Evolutionary conservation across 1,140 invertebrate genomes (phyloP).

Genomic region (Phthorimaea operculella): DNA sequence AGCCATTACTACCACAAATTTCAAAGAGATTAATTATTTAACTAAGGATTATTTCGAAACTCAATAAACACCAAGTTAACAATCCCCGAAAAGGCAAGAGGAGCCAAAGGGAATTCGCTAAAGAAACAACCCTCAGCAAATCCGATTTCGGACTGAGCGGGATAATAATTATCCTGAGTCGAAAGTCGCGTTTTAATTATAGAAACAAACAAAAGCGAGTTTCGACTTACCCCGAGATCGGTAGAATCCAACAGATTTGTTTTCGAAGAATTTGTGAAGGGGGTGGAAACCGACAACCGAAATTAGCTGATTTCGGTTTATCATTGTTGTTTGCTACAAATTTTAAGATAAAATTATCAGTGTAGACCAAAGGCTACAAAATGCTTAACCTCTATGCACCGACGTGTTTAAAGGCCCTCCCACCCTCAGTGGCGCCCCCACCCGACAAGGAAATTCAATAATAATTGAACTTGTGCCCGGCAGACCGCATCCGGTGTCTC

Average conservation of each 20-base stretch:
- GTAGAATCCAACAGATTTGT: not conserved
- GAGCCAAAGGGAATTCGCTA: slow-evolving; percentile 14
- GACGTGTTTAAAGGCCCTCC: not conserved
- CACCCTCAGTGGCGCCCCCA: slow-evolving; percentile 15
- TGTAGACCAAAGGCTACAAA: slow-evolving; percentile 7
- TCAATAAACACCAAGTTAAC: no score
- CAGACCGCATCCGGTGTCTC: slow-evolving; percentile 60
- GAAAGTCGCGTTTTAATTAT: slow-evolving; percentile 44
- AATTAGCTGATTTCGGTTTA: no score
- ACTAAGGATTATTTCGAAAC: no score
- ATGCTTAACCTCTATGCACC: slow-evolving; percentile 19
- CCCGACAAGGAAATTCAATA: slow-evolving; percentile 54
- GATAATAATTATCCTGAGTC: slow-evolving; percentile 44
- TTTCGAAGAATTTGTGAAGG: not conserved
- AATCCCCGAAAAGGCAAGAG: not conserved
- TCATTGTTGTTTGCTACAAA: no score
- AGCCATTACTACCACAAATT: no score
- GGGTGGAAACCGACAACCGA: slow-evolving; percentile 14
- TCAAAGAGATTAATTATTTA: no score
- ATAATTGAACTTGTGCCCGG: slow-evolving; percentile 54
- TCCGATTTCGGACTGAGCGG: slow-evolving; percentile 34
- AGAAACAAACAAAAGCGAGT: slow-evolving; percentile 48
- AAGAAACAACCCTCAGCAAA: slow-evolving; percentile 31
- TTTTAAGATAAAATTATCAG: no score
- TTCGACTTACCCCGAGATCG: slow-evolving; percentile 19